Evolutionary conservation across 2,113 vertebrate genomes (phyloP).

Genomic region (Triplophysa tibetana): DNA sequence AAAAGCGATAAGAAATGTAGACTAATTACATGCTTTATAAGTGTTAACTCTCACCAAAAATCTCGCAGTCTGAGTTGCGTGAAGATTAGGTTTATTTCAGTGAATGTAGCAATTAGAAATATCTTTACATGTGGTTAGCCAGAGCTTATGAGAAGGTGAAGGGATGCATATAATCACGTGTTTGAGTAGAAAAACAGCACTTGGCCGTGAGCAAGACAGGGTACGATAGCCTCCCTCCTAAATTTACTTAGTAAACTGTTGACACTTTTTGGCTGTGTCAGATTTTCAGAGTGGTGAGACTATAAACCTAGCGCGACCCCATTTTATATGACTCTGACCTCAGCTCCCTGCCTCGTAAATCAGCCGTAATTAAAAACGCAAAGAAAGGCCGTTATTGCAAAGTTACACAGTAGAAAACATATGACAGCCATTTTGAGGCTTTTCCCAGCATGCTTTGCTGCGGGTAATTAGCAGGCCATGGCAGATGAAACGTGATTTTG

Average conservation of each 20-base stretch:
- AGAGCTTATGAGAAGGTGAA: slow-evolving; percentile 48
- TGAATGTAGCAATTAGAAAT: slow-evolving; percentile 41
- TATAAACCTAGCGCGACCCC: slow-evolving; percentile 62
- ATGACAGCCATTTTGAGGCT: slow-evolving; percentile 70
- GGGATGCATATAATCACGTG: slow-evolving; percentile 44
- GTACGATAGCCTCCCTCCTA: slow-evolving; percentile 43
- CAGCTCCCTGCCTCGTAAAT: slow-evolving; percentile 66
- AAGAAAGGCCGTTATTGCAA: slow-evolving; percentile 65
- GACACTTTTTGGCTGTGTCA: slow-evolving; percentile 52
- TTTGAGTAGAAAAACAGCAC: slow-evolving; percentile 40
- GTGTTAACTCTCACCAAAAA: slow-evolving; percentile 6
- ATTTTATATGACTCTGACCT: slow-evolving; percentile 60
- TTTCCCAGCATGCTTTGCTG: slow-evolving; percentile 65
- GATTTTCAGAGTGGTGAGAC: slow-evolving; percentile 37
- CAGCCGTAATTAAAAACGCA: slow-evolving; percentile 64
- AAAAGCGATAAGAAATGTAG: slow-evolving; percentile 27
- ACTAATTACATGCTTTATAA: slow-evolving; percentile 36
- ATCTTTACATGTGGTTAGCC: slow-evolving; percentile 40
- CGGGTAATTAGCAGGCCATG: slow-evolving; percentile 76
- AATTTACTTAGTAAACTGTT: slow-evolving; percentile 52
- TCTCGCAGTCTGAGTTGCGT: not conserved
- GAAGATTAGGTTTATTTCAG: slow-evolving; percentile 19
- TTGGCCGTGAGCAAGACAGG: slow-evolving; percentile 20
- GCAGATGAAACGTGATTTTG: slow-evolving; percentile 72
- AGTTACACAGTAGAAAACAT: slow-evolving; percentile 66